phyloP scores from a whole-genome alignment of 2,113 vertebrate species.

The Pterocles burchelli region DNA sequence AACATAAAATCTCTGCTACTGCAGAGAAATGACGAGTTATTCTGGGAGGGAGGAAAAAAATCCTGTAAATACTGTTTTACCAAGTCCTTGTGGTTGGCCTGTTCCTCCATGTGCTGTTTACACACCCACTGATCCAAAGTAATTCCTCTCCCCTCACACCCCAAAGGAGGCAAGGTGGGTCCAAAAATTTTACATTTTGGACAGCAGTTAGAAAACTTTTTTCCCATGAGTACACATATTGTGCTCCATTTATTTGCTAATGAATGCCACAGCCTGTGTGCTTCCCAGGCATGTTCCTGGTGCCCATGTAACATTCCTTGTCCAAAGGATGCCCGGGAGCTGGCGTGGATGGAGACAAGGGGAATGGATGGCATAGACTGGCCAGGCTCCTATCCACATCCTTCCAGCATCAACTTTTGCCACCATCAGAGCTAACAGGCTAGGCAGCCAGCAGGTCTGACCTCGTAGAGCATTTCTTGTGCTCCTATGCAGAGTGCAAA shows the following conservation, averaged over 20 bases:
- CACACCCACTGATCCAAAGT: conserved; percentile 7
- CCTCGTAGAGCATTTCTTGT: background rate
- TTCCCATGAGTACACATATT: background rate
- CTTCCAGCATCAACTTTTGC: background rate
- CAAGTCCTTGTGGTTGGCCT: background rate
- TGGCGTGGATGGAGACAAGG: background rate
- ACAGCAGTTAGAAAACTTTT: background rate
- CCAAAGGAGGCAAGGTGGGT: background rate
- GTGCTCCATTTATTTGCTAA: background rate
- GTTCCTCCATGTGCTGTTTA: conserved; percentile 12
- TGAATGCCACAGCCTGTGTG: background rate
- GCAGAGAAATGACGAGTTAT: background rate
- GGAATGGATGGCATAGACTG: background rate
- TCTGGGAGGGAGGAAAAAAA: background rate
- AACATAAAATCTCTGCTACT: background rate
- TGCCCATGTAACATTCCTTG: fast-evolving
- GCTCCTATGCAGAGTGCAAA: background rate
- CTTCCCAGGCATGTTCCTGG: background rate
- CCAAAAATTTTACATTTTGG: background rate
- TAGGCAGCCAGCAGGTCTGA: background rate
- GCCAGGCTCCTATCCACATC: background rate
- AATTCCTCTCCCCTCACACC: background rate
- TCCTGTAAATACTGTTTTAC: conserved; percentile 17
- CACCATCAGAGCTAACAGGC: background rate
- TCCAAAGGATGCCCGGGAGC: background rate